These are phyloP conservation scores for Orthosia incerta DNA, from an alignment of 2,888 invertebrate genomes.

Conservation along the genomic window DNA sequence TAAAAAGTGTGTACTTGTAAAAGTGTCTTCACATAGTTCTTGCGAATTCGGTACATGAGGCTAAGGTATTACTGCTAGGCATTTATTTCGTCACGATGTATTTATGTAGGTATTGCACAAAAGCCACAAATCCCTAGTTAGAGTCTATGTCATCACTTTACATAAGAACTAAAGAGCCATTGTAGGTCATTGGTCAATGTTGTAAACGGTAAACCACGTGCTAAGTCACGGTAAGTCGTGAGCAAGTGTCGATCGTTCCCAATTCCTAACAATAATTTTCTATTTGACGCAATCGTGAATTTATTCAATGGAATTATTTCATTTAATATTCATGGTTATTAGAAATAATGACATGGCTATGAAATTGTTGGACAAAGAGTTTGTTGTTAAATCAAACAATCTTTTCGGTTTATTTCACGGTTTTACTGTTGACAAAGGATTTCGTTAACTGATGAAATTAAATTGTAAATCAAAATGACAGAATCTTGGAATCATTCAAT, in stretches of 20 bases:
- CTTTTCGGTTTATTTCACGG: constrained; percentile 48
- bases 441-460: constrained; percentile 32
- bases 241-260: constrained; percentile 29
- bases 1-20: background rate
- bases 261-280: constrained; percentile 27
- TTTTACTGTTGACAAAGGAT: constrained; percentile 34
- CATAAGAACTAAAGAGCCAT: constrained; percentile 31
- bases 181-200: constrained; percentile 52
- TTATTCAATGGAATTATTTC: constrained; percentile 38
- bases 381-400: constrained; percentile 19
- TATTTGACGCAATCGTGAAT: constrained; percentile 31
- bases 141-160: constrained; percentile 48
- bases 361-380: constrained; percentile 19
- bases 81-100: constrained; percentile 34
- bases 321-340: constrained; percentile 34
- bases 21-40: background rate
- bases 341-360: constrained; percentile 20
- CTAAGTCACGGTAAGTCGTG: constrained; percentile 53
- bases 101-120: constrained; percentile 28
- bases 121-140: constrained; percentile 25
- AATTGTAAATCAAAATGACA: constrained; percentile 9
- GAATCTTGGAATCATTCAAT: background rate
- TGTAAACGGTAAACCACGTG: constrained; percentile 43
- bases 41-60: background rate
- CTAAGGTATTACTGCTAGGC: background rate